Conservation (phyloP, 2,797 vertebrate species). For the Glossophaga mutica region DNA sequence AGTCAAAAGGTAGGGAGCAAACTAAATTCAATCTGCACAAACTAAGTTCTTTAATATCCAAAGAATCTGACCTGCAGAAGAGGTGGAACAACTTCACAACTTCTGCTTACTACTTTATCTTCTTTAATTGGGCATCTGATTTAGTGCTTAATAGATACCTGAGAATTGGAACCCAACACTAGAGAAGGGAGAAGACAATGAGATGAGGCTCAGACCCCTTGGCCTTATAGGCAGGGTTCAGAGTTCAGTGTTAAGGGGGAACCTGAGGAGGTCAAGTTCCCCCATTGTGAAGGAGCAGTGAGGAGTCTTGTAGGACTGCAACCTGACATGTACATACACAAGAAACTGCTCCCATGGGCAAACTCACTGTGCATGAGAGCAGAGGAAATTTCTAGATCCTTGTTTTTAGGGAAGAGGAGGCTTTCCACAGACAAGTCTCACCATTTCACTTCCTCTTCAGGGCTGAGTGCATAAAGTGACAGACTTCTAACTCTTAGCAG, state of each 20-base stretch:
- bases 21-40: not conserved
- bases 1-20: not conserved
- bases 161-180: not conserved
- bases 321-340: fast-evolving
- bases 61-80: not conserved
- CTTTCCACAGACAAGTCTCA: not conserved
- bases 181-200: not conserved
- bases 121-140: not conserved
- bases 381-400: not conserved
- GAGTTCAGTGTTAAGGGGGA: not conserved
- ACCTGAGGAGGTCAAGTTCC: not conserved
- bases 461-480: not conserved
- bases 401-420: not conserved
- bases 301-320: not conserved
- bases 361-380: not conserved
- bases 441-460: not conserved
- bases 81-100: not conserved
- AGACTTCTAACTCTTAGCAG: not conserved
- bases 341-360: not conserved
- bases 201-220: not conserved
- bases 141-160: not conserved
- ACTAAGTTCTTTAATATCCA: not conserved
- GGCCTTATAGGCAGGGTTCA: not conserved
- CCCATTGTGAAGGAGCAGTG: fast-evolving
- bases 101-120: not conserved